Evolutionary conservation across 2,113 vertebrate genomes (phyloP).

Genomic region (Nipponia nippon): DNA sequence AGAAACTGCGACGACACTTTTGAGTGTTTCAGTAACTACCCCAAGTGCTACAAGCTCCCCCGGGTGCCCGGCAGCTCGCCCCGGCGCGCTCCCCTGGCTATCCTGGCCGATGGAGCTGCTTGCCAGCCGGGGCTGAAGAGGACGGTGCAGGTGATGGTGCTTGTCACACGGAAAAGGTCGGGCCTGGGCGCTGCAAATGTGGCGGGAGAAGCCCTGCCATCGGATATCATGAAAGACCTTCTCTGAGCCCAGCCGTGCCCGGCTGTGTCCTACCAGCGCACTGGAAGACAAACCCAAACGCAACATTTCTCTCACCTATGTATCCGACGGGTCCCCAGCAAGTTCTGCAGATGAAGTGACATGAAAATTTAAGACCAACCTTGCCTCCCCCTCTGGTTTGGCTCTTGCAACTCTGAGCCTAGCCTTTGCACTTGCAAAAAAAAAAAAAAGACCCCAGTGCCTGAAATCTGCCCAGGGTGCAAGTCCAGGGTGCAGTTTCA

Average conservation of each 20-base stretch:
- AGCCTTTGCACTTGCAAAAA: not conserved
- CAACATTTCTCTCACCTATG: not conserved
- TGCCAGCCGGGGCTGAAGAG: not conserved
- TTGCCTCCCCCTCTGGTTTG: not conserved
- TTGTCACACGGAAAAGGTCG: not conserved
- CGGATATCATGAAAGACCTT: not conserved
- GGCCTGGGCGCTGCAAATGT: not conserved
- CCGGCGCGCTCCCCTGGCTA: not conserved
- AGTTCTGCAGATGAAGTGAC: not conserved
- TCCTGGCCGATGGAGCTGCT: not conserved
- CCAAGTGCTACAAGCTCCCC: not conserved
- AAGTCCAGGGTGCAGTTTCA: not conserved
- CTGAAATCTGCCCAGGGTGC: not conserved
- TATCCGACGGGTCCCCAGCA: not conserved
- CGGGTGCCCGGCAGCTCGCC: not conserved
- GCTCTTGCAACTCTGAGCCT: not conserved
- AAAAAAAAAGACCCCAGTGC: not conserved
- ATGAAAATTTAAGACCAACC: not conserved
- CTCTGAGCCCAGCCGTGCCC: constrained; percentile 3
- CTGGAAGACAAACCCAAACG: not conserved
- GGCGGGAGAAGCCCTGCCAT: not conserved
- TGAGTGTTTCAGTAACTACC: not conserved
- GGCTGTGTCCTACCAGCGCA: accelerated
- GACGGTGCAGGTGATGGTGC: constrained; percentile 39
- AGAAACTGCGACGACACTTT: not conserved